Evolutionary conservation across 2,797 vertebrate species (phyloP).

Genomic region (Prunella strophiata): DNA sequence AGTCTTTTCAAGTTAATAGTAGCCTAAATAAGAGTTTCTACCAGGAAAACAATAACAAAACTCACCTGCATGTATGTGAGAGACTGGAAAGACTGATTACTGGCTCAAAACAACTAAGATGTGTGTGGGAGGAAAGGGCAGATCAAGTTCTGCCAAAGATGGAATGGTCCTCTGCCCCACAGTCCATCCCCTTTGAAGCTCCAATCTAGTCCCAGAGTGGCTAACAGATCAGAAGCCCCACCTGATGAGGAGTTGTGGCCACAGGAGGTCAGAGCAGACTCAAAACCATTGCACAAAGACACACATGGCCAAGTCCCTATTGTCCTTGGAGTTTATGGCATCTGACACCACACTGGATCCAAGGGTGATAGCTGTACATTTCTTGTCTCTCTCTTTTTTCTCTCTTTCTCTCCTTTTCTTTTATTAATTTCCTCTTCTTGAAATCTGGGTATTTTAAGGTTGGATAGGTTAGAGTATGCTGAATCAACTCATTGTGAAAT

Average conservation of each 20-base stretch:
- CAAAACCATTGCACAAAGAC: neutral
- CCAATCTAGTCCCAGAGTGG: neutral
- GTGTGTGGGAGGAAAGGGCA: neutral
- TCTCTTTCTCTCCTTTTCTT: neutral
- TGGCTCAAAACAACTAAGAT: neutral
- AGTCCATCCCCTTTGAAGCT: neutral
- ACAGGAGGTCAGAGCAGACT: neutral
- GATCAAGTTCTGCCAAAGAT: neutral
- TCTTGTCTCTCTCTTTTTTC: neutral
- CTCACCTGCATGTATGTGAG: too few relatives aligned
- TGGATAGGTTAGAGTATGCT: neutral
- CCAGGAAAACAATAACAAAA: neutral
- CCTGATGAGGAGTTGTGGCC: neutral
- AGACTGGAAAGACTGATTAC: neutral
- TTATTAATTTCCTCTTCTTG: neutral
- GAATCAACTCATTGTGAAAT: neutral
- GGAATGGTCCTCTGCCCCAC: neutral
- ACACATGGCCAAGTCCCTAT: rapidly evolving
- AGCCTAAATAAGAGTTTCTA: neutral
- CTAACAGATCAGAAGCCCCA: neutral
- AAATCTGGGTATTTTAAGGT: neutral
- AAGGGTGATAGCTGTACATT: neutral
- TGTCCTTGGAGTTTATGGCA: too few relatives aligned
- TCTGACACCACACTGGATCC: too few relatives aligned
- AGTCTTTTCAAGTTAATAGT: neutral